Evolutionary conservation across 37 sponge, comb jelly and placozoan genomes (phyloP), one percentile per base, ranked within the genome.

Genomic region (Lycopodina hypogea): DNA sequence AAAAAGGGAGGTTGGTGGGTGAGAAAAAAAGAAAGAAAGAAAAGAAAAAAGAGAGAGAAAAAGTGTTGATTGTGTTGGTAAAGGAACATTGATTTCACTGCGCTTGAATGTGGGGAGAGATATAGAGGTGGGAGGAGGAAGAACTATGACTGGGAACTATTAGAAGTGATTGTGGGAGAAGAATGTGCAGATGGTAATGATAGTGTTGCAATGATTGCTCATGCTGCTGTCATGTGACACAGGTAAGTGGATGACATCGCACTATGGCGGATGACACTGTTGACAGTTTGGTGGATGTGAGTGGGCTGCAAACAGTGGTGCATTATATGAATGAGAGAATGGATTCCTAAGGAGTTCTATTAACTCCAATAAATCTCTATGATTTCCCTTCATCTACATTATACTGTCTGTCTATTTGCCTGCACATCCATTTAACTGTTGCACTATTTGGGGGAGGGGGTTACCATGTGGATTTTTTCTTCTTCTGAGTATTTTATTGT

Each of bases 171-270:
- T 7, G 61, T 23, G 61, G 3, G 29, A 15, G 61, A 17, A 24
- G 19, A 41, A 36, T 3, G 69, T 29, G 69, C 6, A 9, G 23
- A 36, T 23, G 37, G 18, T 7, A 15, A 60, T 29, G 61, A 6
- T 7, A 6, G 61, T 7, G 61, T 29, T 4, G 48, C 8, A 45
- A 12, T 4, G 4, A 45, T 45, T 9, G 4, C 48, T 45, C 48
- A 45, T 45, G 9, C 9, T 45, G 9, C 48, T 45, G 48, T 45
- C 48, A 9, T 9, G 9, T 45, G 48, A n/a, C 48, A 12, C 48
- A 87, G 89, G 99, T 48, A 99, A 99, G 83, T 99, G 99, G 99
- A 99, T 96, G 51, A 99, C 99, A 99, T 64, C 68, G 99, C 34
- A 72, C 92, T 9, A 99, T 99, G 99, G 96, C 99, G 0, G 69